Percentiles rank a stretch among this genome's conserved stretches.
phyloP scores from a whole-genome alignment of 2,888 invertebrate genomes.

The Hydriomena furcata region DNA sequence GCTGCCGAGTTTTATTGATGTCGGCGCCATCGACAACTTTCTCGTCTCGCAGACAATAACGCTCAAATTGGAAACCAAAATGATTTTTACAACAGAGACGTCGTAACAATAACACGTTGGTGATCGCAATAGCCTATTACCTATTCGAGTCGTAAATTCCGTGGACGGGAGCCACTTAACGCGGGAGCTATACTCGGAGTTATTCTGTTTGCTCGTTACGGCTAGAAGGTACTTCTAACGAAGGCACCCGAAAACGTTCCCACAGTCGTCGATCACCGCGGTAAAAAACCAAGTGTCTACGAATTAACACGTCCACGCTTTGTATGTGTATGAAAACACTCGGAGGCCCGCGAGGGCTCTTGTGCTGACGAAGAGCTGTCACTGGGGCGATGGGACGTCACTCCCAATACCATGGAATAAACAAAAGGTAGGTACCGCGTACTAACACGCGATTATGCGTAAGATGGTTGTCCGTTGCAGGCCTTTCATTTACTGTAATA shows the following conservation, averaged over 20 bases:
- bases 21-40: slow-evolving; percentile 80
- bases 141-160: slow-evolving; percentile 70
- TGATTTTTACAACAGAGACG: slow-evolving; percentile 70
- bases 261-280: slow-evolving; percentile 81
- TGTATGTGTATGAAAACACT: slow-evolving; percentile 82
- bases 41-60: slow-evolving; percentile 78
- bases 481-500: slow-evolving; percentile 77
- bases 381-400: slow-evolving; percentile 41
- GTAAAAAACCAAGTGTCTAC: slow-evolving; percentile 80
- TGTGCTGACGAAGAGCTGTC: slow-evolving; percentile 76
- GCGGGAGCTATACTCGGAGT: slow-evolving; percentile 72
- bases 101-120: slow-evolving; percentile 54
- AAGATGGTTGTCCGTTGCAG: slow-evolving; percentile 64
- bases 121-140: slow-evolving; percentile 64
- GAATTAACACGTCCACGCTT: slow-evolving; percentile 81
- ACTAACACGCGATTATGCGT: slow-evolving; percentile 51
- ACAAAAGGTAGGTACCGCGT: slow-evolving; percentile 37
- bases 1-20: slow-evolving; percentile 74
- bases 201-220: slow-evolving; percentile 80
- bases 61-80: slow-evolving; percentile 78
- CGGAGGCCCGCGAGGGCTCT: slow-evolving; percentile 75
- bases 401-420: slow-evolving; percentile 39
- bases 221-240: slow-evolving; percentile 76
- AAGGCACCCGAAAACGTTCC: slow-evolving; percentile 79
- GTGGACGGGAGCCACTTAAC: slow-evolving; percentile 72